Conservation (phyloP, 2,113 vertebrate genomes). For the Physeter macrocephalus region DNA sequence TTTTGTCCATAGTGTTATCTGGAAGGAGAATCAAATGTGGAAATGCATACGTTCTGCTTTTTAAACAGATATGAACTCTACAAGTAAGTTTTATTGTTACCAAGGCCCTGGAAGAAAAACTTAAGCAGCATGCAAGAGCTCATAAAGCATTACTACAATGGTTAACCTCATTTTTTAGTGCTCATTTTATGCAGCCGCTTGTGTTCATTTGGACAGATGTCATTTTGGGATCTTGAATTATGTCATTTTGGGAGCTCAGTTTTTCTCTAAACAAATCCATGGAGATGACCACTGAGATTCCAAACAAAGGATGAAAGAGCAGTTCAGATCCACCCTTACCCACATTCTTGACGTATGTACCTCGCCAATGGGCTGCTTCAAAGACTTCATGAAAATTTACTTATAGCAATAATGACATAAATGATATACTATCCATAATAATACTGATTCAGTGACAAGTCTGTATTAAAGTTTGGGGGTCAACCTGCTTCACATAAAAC, state of each 20-base stretch:
- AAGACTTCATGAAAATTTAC: not conserved
- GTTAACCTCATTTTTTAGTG: not conserved
- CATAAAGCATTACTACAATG: not conserved
- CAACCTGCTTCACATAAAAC: not conserved
- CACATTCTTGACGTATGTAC: accelerated
- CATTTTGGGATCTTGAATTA: not conserved
- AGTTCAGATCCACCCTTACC: too few species aligned
- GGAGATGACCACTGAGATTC: not conserved
- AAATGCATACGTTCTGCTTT: not conserved
- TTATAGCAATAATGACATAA: not conserved
- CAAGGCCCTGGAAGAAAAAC: not conserved
- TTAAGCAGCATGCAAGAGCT: not conserved
- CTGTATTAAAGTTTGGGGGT: not conserved
- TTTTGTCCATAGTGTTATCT: not conserved
- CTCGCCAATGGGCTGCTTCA: not conserved
- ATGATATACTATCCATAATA: not conserved
- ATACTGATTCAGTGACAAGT: not conserved
- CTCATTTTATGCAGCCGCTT: not conserved
- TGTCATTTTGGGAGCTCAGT: not conserved
- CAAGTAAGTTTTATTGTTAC: not conserved
- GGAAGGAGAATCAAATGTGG: not conserved
- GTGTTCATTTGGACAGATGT: not conserved
- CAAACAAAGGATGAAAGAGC: not conserved
- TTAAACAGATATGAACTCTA: not conserved
- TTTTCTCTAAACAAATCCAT: not conserved